Conservation (phyloP, 2,888 invertebrate species). For the Peribatodes rhomboidaria region DNA sequence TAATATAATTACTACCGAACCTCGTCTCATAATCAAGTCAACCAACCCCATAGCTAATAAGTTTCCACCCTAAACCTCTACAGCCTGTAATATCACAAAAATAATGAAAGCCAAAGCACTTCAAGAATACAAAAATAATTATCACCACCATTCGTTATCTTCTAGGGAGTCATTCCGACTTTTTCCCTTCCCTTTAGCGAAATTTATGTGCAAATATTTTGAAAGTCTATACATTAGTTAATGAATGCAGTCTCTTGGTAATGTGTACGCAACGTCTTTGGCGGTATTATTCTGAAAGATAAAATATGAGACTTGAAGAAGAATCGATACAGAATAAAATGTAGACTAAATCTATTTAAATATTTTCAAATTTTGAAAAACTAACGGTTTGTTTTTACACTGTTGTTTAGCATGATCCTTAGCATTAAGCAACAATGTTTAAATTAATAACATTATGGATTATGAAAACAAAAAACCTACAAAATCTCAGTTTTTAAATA, state of each 20-base stretch:
- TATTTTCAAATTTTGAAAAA: no score
- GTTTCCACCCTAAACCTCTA: not conserved
- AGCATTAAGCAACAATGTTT: no score
- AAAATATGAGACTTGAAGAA: not conserved
- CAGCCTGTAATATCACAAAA: slow-evolving; percentile 28
- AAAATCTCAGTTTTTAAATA: no score
- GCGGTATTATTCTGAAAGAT: slow-evolving; percentile 64
- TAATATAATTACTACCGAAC: not conserved
- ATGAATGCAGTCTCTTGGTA: slow-evolving; percentile 81
- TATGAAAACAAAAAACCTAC: no score
- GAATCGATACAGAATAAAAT: no score
- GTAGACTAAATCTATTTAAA: no score
- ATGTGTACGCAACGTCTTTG: slow-evolving; percentile 70
- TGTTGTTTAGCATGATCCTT: no score
- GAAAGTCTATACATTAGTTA: slow-evolving; percentile 85
- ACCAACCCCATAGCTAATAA: not conserved
- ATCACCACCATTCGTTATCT: slow-evolving; percentile 63
- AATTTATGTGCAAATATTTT: slow-evolving; percentile 85
- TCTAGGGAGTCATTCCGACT: slow-evolving; percentile 58
- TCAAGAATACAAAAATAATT: slow-evolving; percentile 55
- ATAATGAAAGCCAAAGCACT: slow-evolving; percentile 44
- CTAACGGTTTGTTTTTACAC: no score
- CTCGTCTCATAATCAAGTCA: not conserved
- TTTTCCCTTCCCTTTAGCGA: slow-evolving; percentile 71
- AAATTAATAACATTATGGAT: no score